Evolutionary conservation across 2,113 vertebrate genomes (phyloP).

Genomic region (Passer montanus): DNA sequence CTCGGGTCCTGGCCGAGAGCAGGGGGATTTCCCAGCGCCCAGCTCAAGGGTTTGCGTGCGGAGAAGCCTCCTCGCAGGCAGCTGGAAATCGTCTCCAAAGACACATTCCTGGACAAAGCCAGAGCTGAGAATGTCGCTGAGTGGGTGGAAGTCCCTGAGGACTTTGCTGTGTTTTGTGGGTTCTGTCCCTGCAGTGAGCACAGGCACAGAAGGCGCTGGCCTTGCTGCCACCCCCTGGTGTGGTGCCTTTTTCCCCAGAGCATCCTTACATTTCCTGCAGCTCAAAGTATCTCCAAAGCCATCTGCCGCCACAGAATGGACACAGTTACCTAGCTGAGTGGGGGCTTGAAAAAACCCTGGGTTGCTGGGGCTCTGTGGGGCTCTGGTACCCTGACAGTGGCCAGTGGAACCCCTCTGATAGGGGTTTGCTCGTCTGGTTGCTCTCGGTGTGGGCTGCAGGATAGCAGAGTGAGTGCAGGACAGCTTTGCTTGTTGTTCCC

Average conservation of each 20-base stretch:
- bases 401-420: neutral
- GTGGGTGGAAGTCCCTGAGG: neutral
- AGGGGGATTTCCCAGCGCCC: neutral
- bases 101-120: neutral
- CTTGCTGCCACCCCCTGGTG: neutral
- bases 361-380: neutral
- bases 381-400: neutral
- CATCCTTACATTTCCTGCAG: neutral
- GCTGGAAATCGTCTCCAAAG: neutral
- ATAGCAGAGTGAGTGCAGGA: fast-evolving
- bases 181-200: neutral
- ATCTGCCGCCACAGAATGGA: neutral
- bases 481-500: neutral
- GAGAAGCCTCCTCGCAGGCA: neutral
- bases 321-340: fast-evolving
- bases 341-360: neutral
- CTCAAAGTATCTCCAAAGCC: neutral
- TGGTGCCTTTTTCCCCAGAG: neutral
- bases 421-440: neutral
- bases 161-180: neutral
- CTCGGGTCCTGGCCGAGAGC: neutral
- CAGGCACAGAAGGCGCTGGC: neutral
- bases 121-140: neutral
- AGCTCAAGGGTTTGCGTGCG: neutral
- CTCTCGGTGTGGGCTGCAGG: fast-evolving